Evolutionary conservation across 2,113 vertebrate species (phyloP), one percentile per base, ranked within the genome.

Genomic region (Dicrurus megarhynchus): DNA sequence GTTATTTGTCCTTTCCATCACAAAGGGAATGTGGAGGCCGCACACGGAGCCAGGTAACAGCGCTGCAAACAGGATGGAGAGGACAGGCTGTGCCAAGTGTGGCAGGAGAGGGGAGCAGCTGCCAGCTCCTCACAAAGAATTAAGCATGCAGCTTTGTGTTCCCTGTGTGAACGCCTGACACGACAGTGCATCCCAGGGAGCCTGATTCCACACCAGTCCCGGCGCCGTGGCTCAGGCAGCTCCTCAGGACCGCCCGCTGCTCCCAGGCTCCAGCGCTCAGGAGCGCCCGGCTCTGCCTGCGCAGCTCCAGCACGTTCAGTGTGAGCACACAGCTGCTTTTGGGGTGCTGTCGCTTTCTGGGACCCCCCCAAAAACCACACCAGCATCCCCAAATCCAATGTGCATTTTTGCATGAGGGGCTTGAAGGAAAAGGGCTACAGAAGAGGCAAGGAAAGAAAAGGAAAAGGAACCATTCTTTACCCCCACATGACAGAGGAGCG

Each of bases 131-230:
- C 5, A 47, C 75, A n/a, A 16, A 27, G 42, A 37, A 33, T 20
- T 13, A 4, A 60, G 11, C 30, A 15, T 6, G 26, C 74, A 24
- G 73, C 46, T 84, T 35, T 10, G 0, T 2, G 20, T 13, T 50
- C 50, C 33, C 23, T 27, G 0, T 3, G 33, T 13, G 13, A 87
- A 21, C 1, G 13, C 61, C 5, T 16, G 42, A 1, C 33, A 1
- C 0, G 39, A 1, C 9, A 3, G 9, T 3, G 42, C 84, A 12
- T 16, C 50, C 4, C 21, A 1, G 74, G 8, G 86, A 1, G 6
- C 26, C 18, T 6, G 2, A 5, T 3, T 1, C 17, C 50, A 11
- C 76, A 6, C 1, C 2, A 28, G 4, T 2, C 15, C 33, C 5
- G 52, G 23, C 8, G 2, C 59, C 55, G 23, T 1, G 49, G 11